Base-by-base conservation (phyloP, 2,797 vertebrate genomes). In the Brachymystax lenok region DNA sequence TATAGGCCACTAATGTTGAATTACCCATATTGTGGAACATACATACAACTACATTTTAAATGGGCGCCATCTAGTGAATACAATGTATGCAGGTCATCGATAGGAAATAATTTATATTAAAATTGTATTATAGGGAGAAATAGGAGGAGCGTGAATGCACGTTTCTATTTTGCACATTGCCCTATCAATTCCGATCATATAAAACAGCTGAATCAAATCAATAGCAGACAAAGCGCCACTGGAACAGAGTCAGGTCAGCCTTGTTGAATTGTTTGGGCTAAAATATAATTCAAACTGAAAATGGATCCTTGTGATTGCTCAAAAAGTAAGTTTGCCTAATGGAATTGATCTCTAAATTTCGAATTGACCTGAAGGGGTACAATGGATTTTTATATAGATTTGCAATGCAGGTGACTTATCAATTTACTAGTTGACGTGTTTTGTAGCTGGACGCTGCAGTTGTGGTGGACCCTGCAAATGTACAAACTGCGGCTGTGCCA, bases 381-480 rank as follows among this genome's bases (percentile, higher is more conserved):
- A 13, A 27, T 63, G 21, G 21, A 13, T 21, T 10, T 10, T 61
- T 61, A 12, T 17, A 3, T 33, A 33, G 33, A 33, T 5, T 35
- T 35, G 35, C 35, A 7, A 7, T 7, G 6, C 6, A 35, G 24
- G 24, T 24, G 24, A 24, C 33, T 73, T 33, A 2, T 73, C 4
- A 17, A 28, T 1, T 13, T 46, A 40, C 28, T 4, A n/a, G 17
- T 17, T 1, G 10, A 1, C 59, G 19, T n/a, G n/a, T 74, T 72
- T 80, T 40, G 73, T 52, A 98, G 97, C 93, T 90, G 97, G 96
- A 78, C 94, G 94, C 81, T 99, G 97, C 92, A 92, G n/a, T n/a
- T n/a, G n/a, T 90, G 97, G 96, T 90, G 97, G 96, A 78, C 94
- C 94, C 81, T 99, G 97, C 92, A 92, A 94, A 24, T 99, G 97